Conservation (phyloP, 2,797 vertebrate species). For the Halcyon leucocephala region DNA sequence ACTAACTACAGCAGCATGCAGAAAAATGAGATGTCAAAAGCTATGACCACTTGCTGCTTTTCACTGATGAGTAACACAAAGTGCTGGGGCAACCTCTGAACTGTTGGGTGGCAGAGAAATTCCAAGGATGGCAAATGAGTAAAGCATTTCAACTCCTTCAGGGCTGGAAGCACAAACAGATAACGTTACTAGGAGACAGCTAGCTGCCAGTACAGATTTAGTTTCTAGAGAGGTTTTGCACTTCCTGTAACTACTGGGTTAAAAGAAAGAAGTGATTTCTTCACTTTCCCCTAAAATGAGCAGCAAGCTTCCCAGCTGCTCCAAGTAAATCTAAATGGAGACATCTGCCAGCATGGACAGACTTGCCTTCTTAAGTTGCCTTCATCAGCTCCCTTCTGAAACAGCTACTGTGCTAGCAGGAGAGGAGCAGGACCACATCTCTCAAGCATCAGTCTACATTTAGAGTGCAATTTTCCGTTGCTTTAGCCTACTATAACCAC, state of each 20-base stretch:
- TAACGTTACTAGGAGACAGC: background rate
- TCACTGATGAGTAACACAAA: background rate
- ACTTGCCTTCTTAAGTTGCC: background rate
- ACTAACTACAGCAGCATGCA: background rate
- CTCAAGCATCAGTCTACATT: background rate
- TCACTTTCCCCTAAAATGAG: background rate
- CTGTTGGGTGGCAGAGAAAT: background rate
- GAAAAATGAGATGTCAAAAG: background rate
- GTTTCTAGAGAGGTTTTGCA: background rate
- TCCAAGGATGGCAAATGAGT: background rate
- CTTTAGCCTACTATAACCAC: background rate
- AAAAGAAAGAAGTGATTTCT: background rate
- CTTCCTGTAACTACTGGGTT: background rate
- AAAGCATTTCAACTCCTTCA: background rate
- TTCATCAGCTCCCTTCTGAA: background rate
- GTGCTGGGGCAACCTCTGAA: background rate
- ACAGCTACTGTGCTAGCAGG: background rate
- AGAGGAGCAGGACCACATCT: background rate
- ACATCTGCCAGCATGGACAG: background rate
- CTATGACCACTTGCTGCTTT: background rate
- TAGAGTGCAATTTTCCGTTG: background rate
- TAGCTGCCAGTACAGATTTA: background rate
- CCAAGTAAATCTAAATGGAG: background rate
- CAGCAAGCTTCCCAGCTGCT: background rate
- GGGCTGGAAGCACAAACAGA: background rate